These are phyloP conservation scores for Agrotis exclamationis DNA, from an alignment of 2,888 invertebrate species.

Conservation along the genomic window DNA sequence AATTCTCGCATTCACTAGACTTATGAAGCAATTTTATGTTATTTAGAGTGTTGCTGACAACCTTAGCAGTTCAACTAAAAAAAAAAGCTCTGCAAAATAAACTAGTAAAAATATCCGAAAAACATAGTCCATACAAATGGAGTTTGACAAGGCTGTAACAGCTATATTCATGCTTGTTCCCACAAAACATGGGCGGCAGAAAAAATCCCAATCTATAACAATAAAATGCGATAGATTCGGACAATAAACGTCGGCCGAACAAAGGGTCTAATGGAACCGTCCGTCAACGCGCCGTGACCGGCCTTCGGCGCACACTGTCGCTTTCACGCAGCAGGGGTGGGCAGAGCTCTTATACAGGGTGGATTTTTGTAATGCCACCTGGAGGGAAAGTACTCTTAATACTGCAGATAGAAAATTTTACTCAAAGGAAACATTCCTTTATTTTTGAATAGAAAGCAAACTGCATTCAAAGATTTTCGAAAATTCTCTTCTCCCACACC, in stretches of 20 bases:
- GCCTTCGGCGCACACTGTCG: slow-evolving; percentile 43
- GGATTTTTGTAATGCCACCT: too few relatives aligned
- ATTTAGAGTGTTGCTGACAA: too few relatives aligned
- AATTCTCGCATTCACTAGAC: too few relatives aligned
- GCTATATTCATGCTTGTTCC: slow-evolving; percentile 49
- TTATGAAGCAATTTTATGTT: too few relatives aligned
- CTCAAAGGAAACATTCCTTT: too few relatives aligned
- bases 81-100: neutral
- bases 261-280: slow-evolving; percentile 71
- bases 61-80: too few relatives aligned
- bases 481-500: too few relatives aligned
- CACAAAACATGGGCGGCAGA: slow-evolving; percentile 46
- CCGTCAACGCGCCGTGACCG: slow-evolving; percentile 60
- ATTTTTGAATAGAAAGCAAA: too few relatives aligned
- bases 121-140: slow-evolving; percentile 28
- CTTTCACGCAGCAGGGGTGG: slow-evolving; percentile 14
- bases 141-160: slow-evolving; percentile 51
- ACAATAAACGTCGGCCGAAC: slow-evolving; percentile 67
- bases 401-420: too few relatives aligned
- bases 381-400: too few relatives aligned
- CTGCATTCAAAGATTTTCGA: too few relatives aligned
- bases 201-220: slow-evolving; percentile 61
- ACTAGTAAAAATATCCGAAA: slow-evolving; percentile 2
- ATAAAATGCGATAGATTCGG: slow-evolving; percentile 60
- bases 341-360: slow-evolving; percentile 23